Evolutionary conservation across 2,113 vertebrate genomes (phyloP), one percentile per base, ranked within the genome.

Genomic region (Poecile atricapillus): DNA sequence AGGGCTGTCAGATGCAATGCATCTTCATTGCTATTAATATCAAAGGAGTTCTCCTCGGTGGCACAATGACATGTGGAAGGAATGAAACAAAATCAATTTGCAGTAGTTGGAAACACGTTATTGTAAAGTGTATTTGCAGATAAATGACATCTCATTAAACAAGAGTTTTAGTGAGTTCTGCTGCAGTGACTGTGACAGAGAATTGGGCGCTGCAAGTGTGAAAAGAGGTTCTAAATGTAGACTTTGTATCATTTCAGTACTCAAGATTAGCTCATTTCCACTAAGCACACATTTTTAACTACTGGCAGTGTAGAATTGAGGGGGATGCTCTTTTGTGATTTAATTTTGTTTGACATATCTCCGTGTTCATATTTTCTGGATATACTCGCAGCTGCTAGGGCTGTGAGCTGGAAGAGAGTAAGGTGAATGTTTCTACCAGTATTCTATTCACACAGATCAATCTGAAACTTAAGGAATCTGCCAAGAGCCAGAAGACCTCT

Each of bases 21-120:
- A 53, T 96, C 90, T 93, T 86, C 83, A 78, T 95, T 94, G 74
- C 83, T 92, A 74, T 94, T 94, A 95, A 95, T 91, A 83, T 79
- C 79, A 92, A 93, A 95, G 56, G 75, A 95, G 89, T 83, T 87
- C 79, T 78, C 37, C 71, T 94, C 37, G 71, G 50, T 89, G 91
- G 76, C 50, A 78, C 64, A 79, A 37, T 85, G 92, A 75, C 91
- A 85, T 73, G 83, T 75, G 82, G 84, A 94, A 94, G 85, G 59
- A 94, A 68, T 79, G 76, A 94, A 74, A 71, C 65, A 68, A 89
- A 94, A 84, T 93, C 90, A 69, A 94, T 92, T 90, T 94, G 74
- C 16, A 35, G 83, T 60, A 89, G 71, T 74, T 77, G 93, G 88
- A 96, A 91, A 89, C 67, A 60, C 4, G 1, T 85, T 95, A 76